Conservation (phyloP, 2,113 vertebrate genomes). For the Grus americana region DNA sequence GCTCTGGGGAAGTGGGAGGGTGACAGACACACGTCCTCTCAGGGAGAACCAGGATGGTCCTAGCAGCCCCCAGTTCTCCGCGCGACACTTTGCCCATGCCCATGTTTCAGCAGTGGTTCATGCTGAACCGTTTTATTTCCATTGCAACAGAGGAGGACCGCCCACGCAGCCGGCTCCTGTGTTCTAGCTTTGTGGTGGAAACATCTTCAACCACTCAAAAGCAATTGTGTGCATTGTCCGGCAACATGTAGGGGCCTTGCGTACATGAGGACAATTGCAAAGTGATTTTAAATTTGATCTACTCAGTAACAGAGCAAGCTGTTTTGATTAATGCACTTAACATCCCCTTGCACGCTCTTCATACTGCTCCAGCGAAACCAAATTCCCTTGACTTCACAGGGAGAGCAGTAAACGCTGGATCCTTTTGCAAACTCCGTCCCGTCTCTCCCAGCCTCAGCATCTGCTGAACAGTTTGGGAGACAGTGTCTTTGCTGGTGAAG, state of each 20-base stretch:
- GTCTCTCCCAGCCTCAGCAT: background rate
- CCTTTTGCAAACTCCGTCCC: background rate
- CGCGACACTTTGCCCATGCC: background rate
- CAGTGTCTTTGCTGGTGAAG: background rate
- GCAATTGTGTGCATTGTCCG: background rate
- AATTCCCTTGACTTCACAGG: background rate
- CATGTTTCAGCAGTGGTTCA: background rate
- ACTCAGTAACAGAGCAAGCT: background rate
- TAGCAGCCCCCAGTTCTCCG: background rate
- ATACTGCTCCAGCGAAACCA: background rate
- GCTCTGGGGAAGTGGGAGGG: background rate
- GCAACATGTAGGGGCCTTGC: background rate
- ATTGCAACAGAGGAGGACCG: background rate
- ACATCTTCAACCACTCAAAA: slow-evolving; percentile 33
- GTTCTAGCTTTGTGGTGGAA: background rate
- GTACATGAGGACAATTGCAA: background rate
- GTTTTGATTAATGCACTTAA: background rate
- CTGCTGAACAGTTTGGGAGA: background rate
- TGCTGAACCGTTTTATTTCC: background rate
- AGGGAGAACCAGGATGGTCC: background rate
- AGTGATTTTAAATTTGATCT: background rate
- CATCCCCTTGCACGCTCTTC: background rate
- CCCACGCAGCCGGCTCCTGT: background rate
- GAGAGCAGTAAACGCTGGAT: background rate
- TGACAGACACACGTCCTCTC: background rate